A percentile compares a stretch with the other conserved stretches of the same genome.
phyloP scores from a whole-genome alignment of 2,797 vertebrate genomes.

The Macroramphosus scolopax region DNA sequence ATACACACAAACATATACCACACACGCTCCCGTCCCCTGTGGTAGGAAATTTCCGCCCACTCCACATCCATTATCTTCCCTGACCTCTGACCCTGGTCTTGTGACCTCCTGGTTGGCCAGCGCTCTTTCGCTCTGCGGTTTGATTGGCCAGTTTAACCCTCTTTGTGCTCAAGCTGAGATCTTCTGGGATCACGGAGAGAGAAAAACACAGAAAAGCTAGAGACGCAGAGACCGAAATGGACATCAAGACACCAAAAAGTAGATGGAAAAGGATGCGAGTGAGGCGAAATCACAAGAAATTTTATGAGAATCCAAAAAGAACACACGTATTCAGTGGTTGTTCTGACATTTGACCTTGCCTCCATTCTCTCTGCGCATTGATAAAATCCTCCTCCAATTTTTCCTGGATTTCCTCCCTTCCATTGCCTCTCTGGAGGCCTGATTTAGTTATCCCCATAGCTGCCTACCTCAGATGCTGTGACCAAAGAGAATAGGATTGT shows the following conservation, averaged over 20 bases:
- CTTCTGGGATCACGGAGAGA: constrained; percentile 42
- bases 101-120: constrained; percentile 67
- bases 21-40: constrained; percentile 51
- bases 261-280: not conserved
- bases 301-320: not conserved
- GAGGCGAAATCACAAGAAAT: too few species aligned
- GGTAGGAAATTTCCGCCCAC: constrained; percentile 72
- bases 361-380: constrained; percentile 4
- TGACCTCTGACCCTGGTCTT: constrained; percentile 65
- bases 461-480: constrained; percentile 49
- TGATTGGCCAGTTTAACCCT: constrained; percentile 62
- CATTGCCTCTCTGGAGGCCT: constrained; percentile 34
- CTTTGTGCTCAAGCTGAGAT: constrained; percentile 61
- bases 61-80: constrained; percentile 71
- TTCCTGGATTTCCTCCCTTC: constrained; percentile 16
- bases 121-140: constrained; percentile 31
- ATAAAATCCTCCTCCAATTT: too few species aligned
- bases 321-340: too few species aligned
- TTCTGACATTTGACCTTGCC: not conserved
- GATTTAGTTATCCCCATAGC: constrained; percentile 63
- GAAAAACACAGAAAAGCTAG: constrained; percentile 15
- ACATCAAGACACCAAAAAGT: constrained; percentile 1
- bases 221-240: not conserved
- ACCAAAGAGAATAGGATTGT: constrained; percentile 47
- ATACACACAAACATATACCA: constrained; percentile 38